Percentiles rank a stretch among this genome's conserved stretches.
phyloP scores from a whole-genome alignment of 2,113 vertebrate genomes.

The Conger conger region DNA sequence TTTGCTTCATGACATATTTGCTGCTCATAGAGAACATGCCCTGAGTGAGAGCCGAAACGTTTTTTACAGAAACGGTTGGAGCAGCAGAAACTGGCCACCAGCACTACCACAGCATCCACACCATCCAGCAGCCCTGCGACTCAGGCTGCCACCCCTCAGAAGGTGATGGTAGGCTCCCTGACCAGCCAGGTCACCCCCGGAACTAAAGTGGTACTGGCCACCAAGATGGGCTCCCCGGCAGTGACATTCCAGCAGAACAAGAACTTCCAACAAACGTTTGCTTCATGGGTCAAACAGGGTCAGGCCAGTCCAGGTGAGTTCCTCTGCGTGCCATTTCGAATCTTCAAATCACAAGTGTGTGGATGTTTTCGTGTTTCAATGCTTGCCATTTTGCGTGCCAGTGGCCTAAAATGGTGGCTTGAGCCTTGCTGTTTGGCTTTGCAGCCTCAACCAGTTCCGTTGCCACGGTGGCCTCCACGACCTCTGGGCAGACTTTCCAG shows the following conservation, averaged over 20 bases:
- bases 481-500: conserved; percentile 93
- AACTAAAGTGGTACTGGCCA: conserved; percentile 89
- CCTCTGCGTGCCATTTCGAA: background rate
- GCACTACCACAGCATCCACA: conserved; percentile 59
- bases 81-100: conserved; percentile 76
- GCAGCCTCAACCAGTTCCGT: conserved; percentile 82
- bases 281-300: conserved; percentile 98
- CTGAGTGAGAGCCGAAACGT: background rate
- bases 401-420: conserved; percentile 10
- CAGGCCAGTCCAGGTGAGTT: conserved; percentile 83
- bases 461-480: conserved; percentile 82
- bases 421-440: conserved; percentile 57
- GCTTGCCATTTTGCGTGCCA: conserved; percentile 4
- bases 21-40: background rate
- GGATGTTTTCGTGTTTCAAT: too few relatives aligned
- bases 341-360: background rate
- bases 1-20: background rate
- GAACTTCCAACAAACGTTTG: conserved; percentile 97
- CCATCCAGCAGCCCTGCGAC: conserved; percentile 71
- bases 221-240: conserved; percentile 87
- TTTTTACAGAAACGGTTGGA: conserved; percentile 86
- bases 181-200: conserved; percentile 77
- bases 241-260: conserved; percentile 96
- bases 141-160: conserved; percentile 74
- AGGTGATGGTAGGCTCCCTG: conserved; percentile 78